phyloP scores from a whole-genome alignment of 2,797 vertebrate genomes.

The Erethizon dorsatum region DNA sequence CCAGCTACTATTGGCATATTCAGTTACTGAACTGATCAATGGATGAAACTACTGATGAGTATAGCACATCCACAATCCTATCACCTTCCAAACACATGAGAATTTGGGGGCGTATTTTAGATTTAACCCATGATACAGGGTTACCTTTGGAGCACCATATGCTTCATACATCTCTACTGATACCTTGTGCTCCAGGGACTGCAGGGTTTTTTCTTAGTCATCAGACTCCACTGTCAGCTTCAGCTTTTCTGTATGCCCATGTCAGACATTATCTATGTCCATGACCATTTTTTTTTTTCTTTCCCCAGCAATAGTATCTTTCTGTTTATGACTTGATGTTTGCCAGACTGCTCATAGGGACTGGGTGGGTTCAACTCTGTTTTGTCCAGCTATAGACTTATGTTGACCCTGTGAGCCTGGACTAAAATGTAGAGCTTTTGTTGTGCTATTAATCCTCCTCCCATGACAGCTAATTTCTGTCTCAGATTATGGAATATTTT shows the following conservation, averaged over 20 bases:
- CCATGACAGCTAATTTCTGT: background rate
- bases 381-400: background rate
- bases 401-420: background rate
- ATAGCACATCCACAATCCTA: background rate
- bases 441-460: background rate
- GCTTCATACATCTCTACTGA: background rate
- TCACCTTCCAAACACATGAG: background rate
- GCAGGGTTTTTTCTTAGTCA: background rate
- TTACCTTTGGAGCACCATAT: background rate
- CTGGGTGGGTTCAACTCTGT: background rate
- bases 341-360: background rate
- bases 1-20: background rate
- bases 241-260: background rate
- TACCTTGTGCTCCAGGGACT: background rate
- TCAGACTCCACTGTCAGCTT: background rate
- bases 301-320: no score
- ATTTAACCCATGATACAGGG: background rate
- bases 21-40: background rate
- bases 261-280: background rate
- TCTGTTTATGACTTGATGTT: background rate
- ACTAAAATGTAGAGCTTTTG: background rate
- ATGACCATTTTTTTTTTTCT: background rate
- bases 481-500: background rate
- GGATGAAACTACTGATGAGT: background rate
- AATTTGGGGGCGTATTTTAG: background rate